phyloP scores from a whole-genome alignment of 2,888 invertebrate species.

The Drosophila kuntzei region DNA sequence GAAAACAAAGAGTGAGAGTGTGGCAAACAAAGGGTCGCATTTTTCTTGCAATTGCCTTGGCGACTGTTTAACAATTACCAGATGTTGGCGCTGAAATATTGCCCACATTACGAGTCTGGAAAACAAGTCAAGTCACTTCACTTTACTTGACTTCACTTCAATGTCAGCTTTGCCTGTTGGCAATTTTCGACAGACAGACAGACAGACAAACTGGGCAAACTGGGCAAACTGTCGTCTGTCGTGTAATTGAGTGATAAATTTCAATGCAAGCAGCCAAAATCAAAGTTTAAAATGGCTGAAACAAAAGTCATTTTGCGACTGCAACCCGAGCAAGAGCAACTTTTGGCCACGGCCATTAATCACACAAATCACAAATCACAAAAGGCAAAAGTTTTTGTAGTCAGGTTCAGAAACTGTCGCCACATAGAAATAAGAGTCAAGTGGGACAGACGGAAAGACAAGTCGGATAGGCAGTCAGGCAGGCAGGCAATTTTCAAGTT shows the following conservation, averaged over 20 bases:
- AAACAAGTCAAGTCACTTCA: constrained; percentile 22
- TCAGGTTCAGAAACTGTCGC: constrained; percentile 34
- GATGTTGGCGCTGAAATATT: constrained; percentile 73
- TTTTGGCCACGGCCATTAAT: constrained; percentile 58
- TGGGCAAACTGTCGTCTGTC: constrained; percentile 66
- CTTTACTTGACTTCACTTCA: constrained; percentile 35
- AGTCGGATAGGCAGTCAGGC: not conserved
- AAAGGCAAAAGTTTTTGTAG: constrained; percentile 33
- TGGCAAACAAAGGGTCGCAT: constrained; percentile 73
- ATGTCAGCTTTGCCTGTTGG: constrained; percentile 21
- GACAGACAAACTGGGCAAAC: too few relatives aligned
- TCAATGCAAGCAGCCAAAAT: constrained; percentile 55
- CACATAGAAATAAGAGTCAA: constrained; percentile 25
- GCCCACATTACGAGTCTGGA: constrained; percentile 39
- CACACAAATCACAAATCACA: constrained; percentile 38
- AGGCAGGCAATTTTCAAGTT: constrained; percentile 55
- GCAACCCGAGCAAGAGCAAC: constrained; percentile 26
- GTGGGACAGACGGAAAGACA: not conserved
- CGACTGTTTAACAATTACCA: constrained; percentile 82
- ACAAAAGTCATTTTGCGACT: constrained; percentile 55
- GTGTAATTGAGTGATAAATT: constrained; percentile 76
- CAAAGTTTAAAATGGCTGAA: constrained; percentile 49
- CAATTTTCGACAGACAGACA: constrained; percentile 20
- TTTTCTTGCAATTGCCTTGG: constrained; percentile 62
- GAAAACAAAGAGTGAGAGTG: constrained; percentile 31